Evolutionary conservation across 2,888 invertebrate genomes (phyloP), one percentile per base, ranked within the genome.

Genomic region (Andrena trimmerana): DNA sequence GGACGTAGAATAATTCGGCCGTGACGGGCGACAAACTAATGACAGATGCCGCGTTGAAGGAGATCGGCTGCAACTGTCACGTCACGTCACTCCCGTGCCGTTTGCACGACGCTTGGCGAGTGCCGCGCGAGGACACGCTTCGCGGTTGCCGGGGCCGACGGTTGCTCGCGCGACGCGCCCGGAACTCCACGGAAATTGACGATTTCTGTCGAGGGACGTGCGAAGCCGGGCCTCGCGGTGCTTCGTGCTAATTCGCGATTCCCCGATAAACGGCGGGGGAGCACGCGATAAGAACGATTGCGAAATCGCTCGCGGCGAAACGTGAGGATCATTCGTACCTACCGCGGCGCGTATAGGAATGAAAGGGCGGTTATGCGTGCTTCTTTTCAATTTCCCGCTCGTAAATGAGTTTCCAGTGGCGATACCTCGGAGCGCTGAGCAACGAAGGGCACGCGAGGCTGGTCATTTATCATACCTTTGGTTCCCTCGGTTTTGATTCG

Each of bases 141-240:
- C 20, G 42, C 31, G 20, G 42, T 42, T 31, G 13, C 31, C 16
- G 52, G 42, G 62, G 67, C 57, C n/a, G 59, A 74, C 52, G 4
- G 57, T 10, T 24, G 66, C 48, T 81, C 60, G 50, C 48, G 62
- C 70, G 42, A 50, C 20, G 36, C 20, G 33, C 24, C 33, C 81
- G 82, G 67, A 76, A 63, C 63, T 63, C 33, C 20, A 60, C 82
- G 82, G 81, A 81, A 81, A 80, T 81, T 80, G 66, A 79, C 82
- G 81, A 80, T 71, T 81, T 42, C 67, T 60, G 62, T 74, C 81
- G 81, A 79, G 69, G 1, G 7, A 36, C 80, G 33, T 8, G 13
- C 69, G 62, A 62, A 31, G 20, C 31, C 33, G n/a, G 24, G 27
- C 36, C 74, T 73, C 66, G 80, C 48, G 54, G n/a, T 67, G 60